Evolutionary conservation across 2,888 invertebrate species (phyloP).

Genomic region (Dermolepida albohirtum): DNA sequence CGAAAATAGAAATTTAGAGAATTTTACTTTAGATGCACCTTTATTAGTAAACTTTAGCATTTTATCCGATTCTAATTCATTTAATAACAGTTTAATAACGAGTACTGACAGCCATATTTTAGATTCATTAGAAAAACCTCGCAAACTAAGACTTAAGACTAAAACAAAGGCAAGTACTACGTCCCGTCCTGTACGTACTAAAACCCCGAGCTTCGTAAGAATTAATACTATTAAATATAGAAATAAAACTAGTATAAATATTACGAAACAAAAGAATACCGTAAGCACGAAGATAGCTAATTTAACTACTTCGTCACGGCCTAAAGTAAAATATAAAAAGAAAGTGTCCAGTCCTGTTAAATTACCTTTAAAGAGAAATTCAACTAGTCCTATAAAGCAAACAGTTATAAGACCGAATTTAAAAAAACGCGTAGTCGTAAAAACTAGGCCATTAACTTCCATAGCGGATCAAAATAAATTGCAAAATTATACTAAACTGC

Average conservation of each 20-base stretch:
- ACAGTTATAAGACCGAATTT: not conserved
- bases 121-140: too few species aligned
- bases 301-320: not conserved
- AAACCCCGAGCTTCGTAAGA: too few species aligned
- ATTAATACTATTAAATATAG: too few species aligned
- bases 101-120: too few species aligned
- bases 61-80: not conserved
- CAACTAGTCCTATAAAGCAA: slow-evolving; percentile 4
- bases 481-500: slow-evolving; percentile 41
- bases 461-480: slow-evolving; percentile 9
- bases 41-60: not conserved
- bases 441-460: slow-evolving; percentile 9
- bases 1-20: slow-evolving; percentile 43
- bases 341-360: slow-evolving; percentile 5
- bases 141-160: too few species aligned
- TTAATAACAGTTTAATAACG: not conserved
- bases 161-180: not conserved
- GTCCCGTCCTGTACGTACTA: too few species aligned
- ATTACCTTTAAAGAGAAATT: slow-evolving; percentile 3
- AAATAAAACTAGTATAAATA: too few species aligned
- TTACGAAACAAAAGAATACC: too few species aligned
- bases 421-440: not conserved
- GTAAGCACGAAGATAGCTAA: not conserved
- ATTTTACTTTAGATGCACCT: slow-evolving; percentile 1
- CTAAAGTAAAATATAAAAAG: slow-evolving; percentile 29